Base-by-base conservation (phyloP, 2,888 invertebrate genomes). In the Cheilosia pagana region DNA sequence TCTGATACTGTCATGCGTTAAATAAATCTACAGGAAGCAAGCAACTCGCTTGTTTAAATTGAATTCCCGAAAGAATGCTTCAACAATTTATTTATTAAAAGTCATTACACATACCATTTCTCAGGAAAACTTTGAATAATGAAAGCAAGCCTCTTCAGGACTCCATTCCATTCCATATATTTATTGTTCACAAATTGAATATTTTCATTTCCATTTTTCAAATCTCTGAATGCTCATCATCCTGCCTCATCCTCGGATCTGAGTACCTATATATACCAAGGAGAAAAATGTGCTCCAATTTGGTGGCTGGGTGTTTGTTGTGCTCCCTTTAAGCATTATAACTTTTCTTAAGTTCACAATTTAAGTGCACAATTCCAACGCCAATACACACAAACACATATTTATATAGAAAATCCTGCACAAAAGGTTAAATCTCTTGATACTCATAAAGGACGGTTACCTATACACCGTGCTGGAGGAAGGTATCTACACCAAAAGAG, bases 381-480 rank as follows among this genome's bases (percentile, higher is more conserved):
- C 72, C 39, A 65, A 60, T 41, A 78, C 39, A 39, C 19, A 39
- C 19, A 21, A 12, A 39, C 43, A 28, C 7, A 39, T 43, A 16
- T 8, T 57, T 25, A 60, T 10, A 50, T 14, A 16, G 12, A 48
- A 4, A 43, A 57, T 16, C n/a, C 62, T 3, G 41, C 52, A 75
- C 75, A 85, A 85, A 85, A 85, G 79, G 85, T 85, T 81, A 81
- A 85, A 75, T 67, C 85, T 85, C 85, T 59, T 76, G 85, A 65
- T 75, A 71, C 85, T 81, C 76, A 45, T 16, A 85, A 85, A 71
- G 81, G 76, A 75, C 81, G 81, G 81, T 76, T 60, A 50, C 52
- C 48, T 59, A 14, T 50, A 50, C 12, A 50, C 65, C 55, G 12
- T 55, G 21, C 50, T 50, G 23, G 14, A n/a, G 31, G 25, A 60